Base-by-base conservation (phyloP, 2,888 invertebrate species). In the Ennomos fuscantarius region DNA sequence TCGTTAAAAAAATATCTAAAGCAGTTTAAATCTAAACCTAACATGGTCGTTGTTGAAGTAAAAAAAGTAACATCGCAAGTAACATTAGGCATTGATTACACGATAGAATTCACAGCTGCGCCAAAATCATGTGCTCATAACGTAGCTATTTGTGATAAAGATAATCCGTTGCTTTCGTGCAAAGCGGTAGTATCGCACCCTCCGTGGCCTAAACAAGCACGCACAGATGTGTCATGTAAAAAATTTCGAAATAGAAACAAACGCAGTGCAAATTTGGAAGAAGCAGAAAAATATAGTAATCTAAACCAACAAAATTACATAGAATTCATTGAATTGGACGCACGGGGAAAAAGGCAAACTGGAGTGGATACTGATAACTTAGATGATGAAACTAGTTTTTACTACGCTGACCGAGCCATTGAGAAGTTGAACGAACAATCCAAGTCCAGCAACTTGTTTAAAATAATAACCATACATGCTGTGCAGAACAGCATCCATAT, bases 161-260 rank as follows among this genome's bases (percentile, higher is more conserved):
- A 53, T 10, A 65, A 69, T 24, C 54, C 59, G 11, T 45, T 69
- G 33, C 58, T 81, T 15, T 64, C 70, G 56, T 95, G 95, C 70
- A 66, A 85, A 31, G 74, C 94, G 35, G 67, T 79, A 51, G 86
- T 94, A 45, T 94, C 93, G 93, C 86, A 92, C 36, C 87, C 84
- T 36, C 91, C 93, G 8, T 94, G 94, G 94, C 39, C 92, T 24
- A 82, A 82, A 42, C 58, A 54, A 1, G 83, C 86, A 46, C 76
- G 85, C 36, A 80, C 85, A 53, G 70, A 81, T 41, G 82, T 92
- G 0, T 66, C 72, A 32, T 88, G 92, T 64, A 69, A 74, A 8
- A 60, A 44, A 8, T 63, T 62, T 60, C 54, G 55, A 32, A 65
- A 68, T 55, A 32, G 10, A 13, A 46, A 41, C 35, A 36, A 55